Base-by-base conservation (phyloP, 2,797 vertebrate genomes). In the Synanceia verrucosa region DNA sequence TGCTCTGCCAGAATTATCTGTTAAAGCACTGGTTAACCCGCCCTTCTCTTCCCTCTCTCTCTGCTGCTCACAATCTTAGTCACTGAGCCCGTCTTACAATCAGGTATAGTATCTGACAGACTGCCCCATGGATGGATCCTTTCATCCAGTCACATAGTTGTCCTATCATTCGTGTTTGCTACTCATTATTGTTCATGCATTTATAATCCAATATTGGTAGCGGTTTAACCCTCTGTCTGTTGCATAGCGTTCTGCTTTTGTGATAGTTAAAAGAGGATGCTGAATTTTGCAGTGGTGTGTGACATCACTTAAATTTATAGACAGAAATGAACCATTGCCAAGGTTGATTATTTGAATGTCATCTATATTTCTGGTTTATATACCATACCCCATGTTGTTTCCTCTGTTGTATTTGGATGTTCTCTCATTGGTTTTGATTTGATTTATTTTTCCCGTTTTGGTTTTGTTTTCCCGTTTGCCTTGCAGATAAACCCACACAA, bases 61-160 rank as follows among this genome's bases (percentile, higher is more conserved):
- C 86, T 81, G 85, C 91, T 92, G 90, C 91, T 88, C 95, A 94
- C 92, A 93, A 93, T 93, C 12, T 94, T 93, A 99, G 98, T 99
- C 93, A 97, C 97, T 95, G 98, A 99, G 90, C 96, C 97, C 84
- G 95, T 97, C 78, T 96, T 99, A 72, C 98, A 99, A 95, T 99
- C 98, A 99, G 98, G 98, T 99, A 99, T 84, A 94, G 97, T 97
- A 95, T 90, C 89, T 86, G 82, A 59, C 36, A 61, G 71, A 86
- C 76, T 82, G 79, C 84, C 69, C 43, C 59, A 52, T 79, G 79
- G 74, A 84, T 66, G 55, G 63, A 74, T 64, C 18, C 60, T 73
- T 28, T 75, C 71, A 77, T 65, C 31, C 72, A 9, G 3, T 78
- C 70, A 59, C 26, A 52, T 60, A 72, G 51, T 80, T 39, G 44